These are phyloP conservation scores for Eristalis tenax DNA, from an alignment of 2,888 invertebrate genomes.

Conservation along the genomic window DNA sequence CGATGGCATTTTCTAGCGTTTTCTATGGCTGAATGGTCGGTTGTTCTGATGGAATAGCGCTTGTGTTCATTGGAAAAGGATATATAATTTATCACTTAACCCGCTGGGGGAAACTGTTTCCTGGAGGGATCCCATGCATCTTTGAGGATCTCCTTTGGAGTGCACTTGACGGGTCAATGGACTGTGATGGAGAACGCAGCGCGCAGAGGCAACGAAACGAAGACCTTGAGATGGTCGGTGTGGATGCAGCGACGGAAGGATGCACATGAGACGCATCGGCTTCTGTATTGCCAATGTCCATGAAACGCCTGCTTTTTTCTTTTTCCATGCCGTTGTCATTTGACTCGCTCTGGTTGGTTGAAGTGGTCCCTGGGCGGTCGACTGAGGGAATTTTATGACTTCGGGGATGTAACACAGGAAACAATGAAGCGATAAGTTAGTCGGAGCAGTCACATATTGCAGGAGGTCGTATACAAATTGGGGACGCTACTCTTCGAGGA, in stretches of 20 bases:
- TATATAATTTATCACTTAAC: constrained; percentile 56
- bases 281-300: not conserved
- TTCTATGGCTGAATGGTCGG: constrained; percentile 1
- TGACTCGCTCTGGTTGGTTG: too few species aligned
- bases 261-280: not conserved
- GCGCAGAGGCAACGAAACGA: not conserved
- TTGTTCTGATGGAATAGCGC: constrained; percentile 55
- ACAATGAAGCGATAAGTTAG: too few species aligned
- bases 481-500: too few species aligned
- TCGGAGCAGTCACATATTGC: too few species aligned
- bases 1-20: not conserved
- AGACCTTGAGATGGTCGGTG: not conserved
- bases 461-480: too few species aligned
- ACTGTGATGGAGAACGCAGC: not conserved
- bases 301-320: not conserved
- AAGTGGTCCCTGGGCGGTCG: too few species aligned
- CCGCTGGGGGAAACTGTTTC: constrained; percentile 43
- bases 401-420: too few species aligned
- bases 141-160: constrained; percentile 5
- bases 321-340: too few species aligned
- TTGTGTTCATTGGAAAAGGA: constrained; percentile 57
- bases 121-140: constrained; percentile 22
- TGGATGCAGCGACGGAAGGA: not conserved
- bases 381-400: too few species aligned
- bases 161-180: constrained; percentile 10